Evolutionary conservation across 2,888 invertebrate genomes (phyloP).

Genomic region (Pycnomerus fuliginosus): DNA sequence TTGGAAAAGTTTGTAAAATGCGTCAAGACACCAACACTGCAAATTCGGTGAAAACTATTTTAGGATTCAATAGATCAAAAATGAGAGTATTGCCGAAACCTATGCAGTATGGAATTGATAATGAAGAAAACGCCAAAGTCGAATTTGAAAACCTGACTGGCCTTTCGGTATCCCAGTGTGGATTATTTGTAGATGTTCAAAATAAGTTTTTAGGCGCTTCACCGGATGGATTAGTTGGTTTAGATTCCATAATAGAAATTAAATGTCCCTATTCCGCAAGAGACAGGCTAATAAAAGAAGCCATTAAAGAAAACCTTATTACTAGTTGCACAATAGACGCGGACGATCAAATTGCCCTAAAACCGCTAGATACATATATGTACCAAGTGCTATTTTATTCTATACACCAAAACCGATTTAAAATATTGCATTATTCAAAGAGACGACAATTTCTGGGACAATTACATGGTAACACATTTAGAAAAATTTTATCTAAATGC

Average conservation of each 20-base stretch:
- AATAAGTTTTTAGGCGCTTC: constrained; percentile 27
- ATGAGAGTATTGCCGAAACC: neutral
- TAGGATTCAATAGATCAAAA: neutral
- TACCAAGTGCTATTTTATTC: too few relatives aligned
- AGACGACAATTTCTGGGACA: too few relatives aligned
- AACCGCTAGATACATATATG: too few relatives aligned
- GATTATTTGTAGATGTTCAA: constrained; percentile 33
- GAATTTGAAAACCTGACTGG: constrained; percentile 14
- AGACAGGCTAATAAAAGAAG: constrained; percentile 9
- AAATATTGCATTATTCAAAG: too few relatives aligned
- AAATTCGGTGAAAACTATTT: constrained; percentile 2
- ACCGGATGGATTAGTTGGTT: constrained; percentile 30
- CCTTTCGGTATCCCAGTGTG: constrained; percentile 25
- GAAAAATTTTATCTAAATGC: too few relatives aligned
- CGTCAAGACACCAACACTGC: neutral
- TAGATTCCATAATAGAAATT: constrained; percentile 29
- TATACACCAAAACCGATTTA: too few relatives aligned
- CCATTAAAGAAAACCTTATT: constrained; percentile 1
- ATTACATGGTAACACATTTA: too few relatives aligned
- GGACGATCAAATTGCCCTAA: too few relatives aligned
- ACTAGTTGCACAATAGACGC: too few relatives aligned
- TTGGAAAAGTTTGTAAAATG: constrained; percentile 3
- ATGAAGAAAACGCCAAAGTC: constrained; percentile 14
- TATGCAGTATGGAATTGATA: constrained; percentile 16
- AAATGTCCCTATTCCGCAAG: constrained; percentile 28